Base-by-base conservation (phyloP, 2,113 vertebrate genomes). In the Scomber scombrus region DNA sequence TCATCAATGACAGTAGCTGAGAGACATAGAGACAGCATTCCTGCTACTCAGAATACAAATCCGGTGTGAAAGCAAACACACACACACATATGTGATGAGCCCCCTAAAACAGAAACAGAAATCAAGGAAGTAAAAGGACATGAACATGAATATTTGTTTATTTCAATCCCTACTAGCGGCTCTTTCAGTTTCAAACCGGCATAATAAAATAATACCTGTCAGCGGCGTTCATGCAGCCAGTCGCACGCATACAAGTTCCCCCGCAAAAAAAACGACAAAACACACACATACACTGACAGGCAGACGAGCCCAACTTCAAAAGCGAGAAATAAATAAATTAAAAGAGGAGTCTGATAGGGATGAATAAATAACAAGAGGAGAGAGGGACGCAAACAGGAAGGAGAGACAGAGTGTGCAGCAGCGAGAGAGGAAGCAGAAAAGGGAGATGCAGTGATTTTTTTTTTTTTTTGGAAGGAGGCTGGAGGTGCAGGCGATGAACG, bases 271-370 rank as follows among this genome's bases (percentile, higher is more conserved):
- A 26, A 26, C 23, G 3, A 26, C 23, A 26, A 86, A 80, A 85
- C 64, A 79, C 51, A 58, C 49, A 70, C 75, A 64, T 18, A 55
- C 67, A 31, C 66, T 88, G 88, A 92, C 89, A 88, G 88, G 80
- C 90, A 88, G 85, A 90, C 14, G 72, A 85, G 84, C n/a, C 64
- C 15, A 84, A 93, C 92, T 93, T 93, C 90, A 94, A 93, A 93
- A 63, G 89, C 81, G 0, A 80, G 78, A 89, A 88, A 91, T 89
- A 85, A 93, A 92, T 93, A 77, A 93, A 92, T 92, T 71, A 93
- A 77, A 26, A 83, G 79, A 81, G 47, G 29, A 86, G 80, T 85
- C 60, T 88, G 85, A 88, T 81, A 49, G 68, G 85, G 89, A 88
- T 90, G 80, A 93, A 93, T 90, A 87, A 92, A 92, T 93, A 88